Evolutionary conservation across 2,888 invertebrate species (phyloP).

Genomic region (Isotomurus palustris): DNA sequence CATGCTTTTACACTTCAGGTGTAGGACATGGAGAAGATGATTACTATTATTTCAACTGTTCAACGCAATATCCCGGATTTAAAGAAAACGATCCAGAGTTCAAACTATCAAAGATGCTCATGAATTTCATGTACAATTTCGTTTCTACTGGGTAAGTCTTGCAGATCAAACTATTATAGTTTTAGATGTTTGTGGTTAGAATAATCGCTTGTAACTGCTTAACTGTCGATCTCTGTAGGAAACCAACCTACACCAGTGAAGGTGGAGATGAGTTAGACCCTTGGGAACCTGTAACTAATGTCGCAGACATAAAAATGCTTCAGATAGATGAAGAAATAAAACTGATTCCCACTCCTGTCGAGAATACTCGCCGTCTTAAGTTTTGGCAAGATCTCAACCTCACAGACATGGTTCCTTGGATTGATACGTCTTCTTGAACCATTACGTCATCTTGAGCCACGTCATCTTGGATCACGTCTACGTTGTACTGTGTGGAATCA

Average conservation of each 20-base stretch:
- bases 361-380: constrained; percentile 11
- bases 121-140: constrained; percentile 39
- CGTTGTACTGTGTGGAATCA: too few species aligned
- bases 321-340: constrained; percentile 35
- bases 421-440: too few species aligned
- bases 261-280: constrained; percentile 13
- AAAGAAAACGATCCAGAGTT: constrained; percentile 32
- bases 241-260: constrained; percentile 27
- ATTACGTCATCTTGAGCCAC: too few species aligned
- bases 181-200: not conserved
- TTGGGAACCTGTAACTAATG: constrained; percentile 33
- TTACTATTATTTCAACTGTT: constrained; percentile 24
- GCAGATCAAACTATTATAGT: not conserved
- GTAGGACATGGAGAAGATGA: constrained; percentile 22
- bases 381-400: constrained; percentile 32
- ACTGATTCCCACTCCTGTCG: constrained; percentile 24
- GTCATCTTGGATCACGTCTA: too few species aligned
- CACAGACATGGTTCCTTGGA: constrained; percentile 15
- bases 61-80: constrained; percentile 23
- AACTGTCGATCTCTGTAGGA: constrained; percentile 14
- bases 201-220: not conserved
- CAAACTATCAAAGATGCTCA: constrained; percentile 39
- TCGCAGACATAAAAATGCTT: constrained; percentile 21
- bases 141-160: constrained; percentile 30
- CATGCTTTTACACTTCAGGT: too few species aligned